A percentile compares a stretch with the other conserved stretches of the same genome.
Evolutionary conservation across 2,888 invertebrate genomes (phyloP).

Genomic region (Caenorhabditis becei): DNA sequence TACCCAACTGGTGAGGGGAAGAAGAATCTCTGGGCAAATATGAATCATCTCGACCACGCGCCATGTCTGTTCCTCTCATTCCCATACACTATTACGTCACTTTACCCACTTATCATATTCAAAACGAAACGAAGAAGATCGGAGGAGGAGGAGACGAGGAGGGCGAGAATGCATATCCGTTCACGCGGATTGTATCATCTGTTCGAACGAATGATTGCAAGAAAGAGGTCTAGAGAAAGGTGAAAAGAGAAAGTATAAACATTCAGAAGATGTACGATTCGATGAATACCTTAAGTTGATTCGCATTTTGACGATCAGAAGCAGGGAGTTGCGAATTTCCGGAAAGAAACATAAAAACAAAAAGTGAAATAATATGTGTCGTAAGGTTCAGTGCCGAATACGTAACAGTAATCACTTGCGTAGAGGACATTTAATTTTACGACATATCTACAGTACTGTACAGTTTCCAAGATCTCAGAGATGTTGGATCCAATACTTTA

Average conservation of each 20-base stretch:
- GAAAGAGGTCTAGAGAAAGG: too few relatives aligned
- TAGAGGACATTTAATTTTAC: neutral
- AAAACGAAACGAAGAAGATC: constrained; percentile 27
- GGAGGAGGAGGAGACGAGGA: neutral
- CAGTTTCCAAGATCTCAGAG: too few relatives aligned
- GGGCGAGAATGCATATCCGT: constrained; percentile 15
- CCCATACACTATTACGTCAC: constrained; percentile 2
- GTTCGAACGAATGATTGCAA: constrained; percentile 9
- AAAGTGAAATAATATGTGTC: neutral
- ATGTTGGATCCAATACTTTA: too few relatives aligned
- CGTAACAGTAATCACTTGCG: neutral
- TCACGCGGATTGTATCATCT: constrained; percentile 38
- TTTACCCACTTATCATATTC: constrained; percentile 55
- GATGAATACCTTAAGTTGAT: neutral
- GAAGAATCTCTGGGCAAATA: constrained; percentile 57
- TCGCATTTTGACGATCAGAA: neutral
- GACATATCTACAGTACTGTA: neutral
- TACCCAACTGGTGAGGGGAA: constrained; percentile 14
- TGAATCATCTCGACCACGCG: constrained; percentile 49
- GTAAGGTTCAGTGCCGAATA: neutral
- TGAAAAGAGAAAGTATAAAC: constrained; percentile 33
- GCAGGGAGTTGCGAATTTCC: too few relatives aligned
- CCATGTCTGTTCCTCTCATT: constrained; percentile 9
- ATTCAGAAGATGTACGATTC: constrained; percentile 4
- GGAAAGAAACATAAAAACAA: too few relatives aligned